Evolutionary conservation across 2,888 invertebrate genomes (phyloP), one percentile per base, ranked within the genome.

Genomic region (Microplitis deprimator): DNA sequence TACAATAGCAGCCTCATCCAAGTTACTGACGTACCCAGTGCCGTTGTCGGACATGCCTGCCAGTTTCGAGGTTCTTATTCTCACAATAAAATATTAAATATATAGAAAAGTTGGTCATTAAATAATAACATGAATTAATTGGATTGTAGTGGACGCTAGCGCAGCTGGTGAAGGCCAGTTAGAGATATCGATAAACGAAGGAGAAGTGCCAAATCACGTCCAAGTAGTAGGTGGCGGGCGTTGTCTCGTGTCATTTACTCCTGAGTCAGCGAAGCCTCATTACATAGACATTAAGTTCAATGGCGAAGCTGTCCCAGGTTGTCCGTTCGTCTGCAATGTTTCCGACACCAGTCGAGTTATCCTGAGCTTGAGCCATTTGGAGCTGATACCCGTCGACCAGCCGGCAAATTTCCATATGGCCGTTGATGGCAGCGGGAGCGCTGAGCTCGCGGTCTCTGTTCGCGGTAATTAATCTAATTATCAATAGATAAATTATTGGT

Each of bases 171-270:
- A 99, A 92, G 99, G 99, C 71, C 98, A 99, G 91, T 92, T 99
- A 86, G 99, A 99, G 93, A 99, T 99, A 88, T 98, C 98, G 85
- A 98, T 99, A 89, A 99, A 99, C 90, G 98, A 98, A 91, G 99
- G 99, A 83, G 97, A 98, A 92, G 97, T 99, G 80, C 98, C 99
- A 69, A 99, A 99, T 92, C 98, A 98, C 90, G 98, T 99, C 38
- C 95, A 96, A 91, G 98, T 98, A 74, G 96, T 98, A 16, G 98
- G 98, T 41, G 97, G 98, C 69, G 98, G 98, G 71, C 93, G 97
- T 81, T 98, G 98, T 87, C 92, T 97, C 69, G 98, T 98, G 50
- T 97, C 96, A 80, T 98, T 98, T 91, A 96, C 97, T 20, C 98
- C 98, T 62, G 97, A 97, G 90, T 93, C 95, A 82, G 94, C 97